A percentile compares a stretch with the other conserved stretches of the same genome.
Conservation (phyloP, 2,113 vertebrate genomes). For the Chauna torquata region DNA sequence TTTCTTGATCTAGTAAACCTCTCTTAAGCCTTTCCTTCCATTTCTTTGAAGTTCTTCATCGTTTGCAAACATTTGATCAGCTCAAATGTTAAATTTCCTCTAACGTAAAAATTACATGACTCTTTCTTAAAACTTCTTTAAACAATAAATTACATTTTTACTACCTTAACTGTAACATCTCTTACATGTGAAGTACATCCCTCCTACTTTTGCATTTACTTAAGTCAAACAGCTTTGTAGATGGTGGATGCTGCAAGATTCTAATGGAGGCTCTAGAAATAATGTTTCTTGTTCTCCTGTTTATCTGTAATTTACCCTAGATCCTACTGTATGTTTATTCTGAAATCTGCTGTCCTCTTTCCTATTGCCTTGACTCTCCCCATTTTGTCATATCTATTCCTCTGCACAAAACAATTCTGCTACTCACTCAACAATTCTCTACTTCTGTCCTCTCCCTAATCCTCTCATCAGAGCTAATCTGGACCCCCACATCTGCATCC, state of each 20-base stretch:
- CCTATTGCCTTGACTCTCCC: neutral
- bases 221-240: neutral
- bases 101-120: neutral
- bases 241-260: neutral
- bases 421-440: neutral
- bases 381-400: neutral
- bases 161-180: neutral
- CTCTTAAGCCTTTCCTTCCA: neutral
- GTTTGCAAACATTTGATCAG: neutral
- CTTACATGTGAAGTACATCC: neutral
- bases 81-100: neutral
- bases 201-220: neutral
- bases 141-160: neutral
- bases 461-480: neutral
- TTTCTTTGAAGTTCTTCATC: neutral
- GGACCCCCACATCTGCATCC: neutral
- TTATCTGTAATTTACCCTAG: neutral
- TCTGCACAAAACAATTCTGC: too few relatives aligned
- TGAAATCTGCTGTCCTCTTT: neutral
- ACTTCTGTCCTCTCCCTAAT: neutral
- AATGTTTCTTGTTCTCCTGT: neutral
- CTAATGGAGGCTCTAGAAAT: neutral
- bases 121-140: neutral
- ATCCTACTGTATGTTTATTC: neutral
- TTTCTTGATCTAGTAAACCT: neutral